phyloP scores from a whole-genome alignment of 2,888 invertebrate species.

The Leptopterna dolabrata region DNA sequence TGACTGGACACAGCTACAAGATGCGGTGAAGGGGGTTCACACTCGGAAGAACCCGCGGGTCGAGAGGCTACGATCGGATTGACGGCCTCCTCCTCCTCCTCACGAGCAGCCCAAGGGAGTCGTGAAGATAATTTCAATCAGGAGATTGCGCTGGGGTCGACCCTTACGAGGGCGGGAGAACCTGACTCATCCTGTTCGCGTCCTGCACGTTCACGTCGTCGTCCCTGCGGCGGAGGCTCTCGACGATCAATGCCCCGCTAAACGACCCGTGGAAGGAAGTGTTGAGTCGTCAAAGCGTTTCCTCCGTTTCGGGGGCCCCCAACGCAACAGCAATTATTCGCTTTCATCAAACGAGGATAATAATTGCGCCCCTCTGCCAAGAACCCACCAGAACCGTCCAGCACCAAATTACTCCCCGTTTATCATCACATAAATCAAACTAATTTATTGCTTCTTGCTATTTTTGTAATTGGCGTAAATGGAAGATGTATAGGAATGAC shows the following conservation, averaged over 20 bases:
- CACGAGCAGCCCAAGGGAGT: background rate
- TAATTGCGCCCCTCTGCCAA: background rate
- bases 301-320: background rate
- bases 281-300: background rate
- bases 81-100: background rate
- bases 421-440: no score
- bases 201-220: background rate
- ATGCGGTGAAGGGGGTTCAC: background rate
- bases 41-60: background rate
- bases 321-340: background rate
- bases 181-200: background rate
- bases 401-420: no score
- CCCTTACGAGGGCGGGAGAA: background rate
- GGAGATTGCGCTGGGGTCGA: constrained; percentile 27
- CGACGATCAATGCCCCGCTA: background rate
- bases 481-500: no score
- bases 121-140: constrained; percentile 35
- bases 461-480: no score
- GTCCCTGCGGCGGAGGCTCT: background rate
- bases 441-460: no score
- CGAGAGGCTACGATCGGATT: background rate
- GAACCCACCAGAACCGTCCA: background rate
- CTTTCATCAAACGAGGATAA: background rate
- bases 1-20: no score
- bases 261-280: constrained; percentile 16